These are phyloP conservation scores for Drosophila flavopinicola DNA, from an alignment of 2,888 invertebrate species.

Conservation along the genomic window DNA sequence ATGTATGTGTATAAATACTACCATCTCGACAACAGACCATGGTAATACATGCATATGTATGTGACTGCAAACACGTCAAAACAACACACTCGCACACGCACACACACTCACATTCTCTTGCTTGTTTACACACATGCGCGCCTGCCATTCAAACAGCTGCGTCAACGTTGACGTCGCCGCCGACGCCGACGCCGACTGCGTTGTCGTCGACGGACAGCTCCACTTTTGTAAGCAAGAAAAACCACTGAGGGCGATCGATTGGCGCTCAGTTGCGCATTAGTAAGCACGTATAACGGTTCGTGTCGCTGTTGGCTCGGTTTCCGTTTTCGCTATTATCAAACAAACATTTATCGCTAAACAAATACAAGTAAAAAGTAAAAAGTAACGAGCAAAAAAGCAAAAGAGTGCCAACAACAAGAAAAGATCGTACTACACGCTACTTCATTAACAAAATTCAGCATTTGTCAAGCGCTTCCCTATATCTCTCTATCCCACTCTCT, in stretches of 20 bases:
- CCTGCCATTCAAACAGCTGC: slow-evolving; percentile 54
- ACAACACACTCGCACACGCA: slow-evolving; percentile 1
- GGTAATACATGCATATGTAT: slow-evolving; percentile 1
- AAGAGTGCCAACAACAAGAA: slow-evolving; percentile 5
- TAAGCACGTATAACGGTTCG: slow-evolving; percentile 73
- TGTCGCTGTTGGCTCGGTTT: slow-evolving; percentile 1
- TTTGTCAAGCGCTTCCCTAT: slow-evolving; percentile 18
- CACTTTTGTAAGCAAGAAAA: slow-evolving; percentile 61
- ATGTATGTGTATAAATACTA: slow-evolving; percentile 1
- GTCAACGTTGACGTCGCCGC: slow-evolving; percentile 8
- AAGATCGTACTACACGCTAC: slow-evolving; percentile 17
- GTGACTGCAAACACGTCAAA: slow-evolving; percentile 48
- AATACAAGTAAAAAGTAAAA: slow-evolving; percentile 17
- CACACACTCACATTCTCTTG: slow-evolving; percentile 2
- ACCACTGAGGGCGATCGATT: slow-evolving; percentile 54
- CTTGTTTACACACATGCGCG: slow-evolving; percentile 55
- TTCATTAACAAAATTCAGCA: slow-evolving; percentile 35
- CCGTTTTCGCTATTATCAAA: slow-evolving; percentile 33
- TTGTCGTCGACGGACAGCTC: slow-evolving; percentile 20
- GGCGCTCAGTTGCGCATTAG: slow-evolving; percentile 71
- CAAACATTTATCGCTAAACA: slow-evolving; percentile 36
- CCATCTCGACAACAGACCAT: not conserved
- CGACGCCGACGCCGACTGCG: slow-evolving; percentile 10
- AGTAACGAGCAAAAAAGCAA: not conserved
- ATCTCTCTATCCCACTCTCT: not conserved